These are phyloP conservation scores for Agrochola lychnidis DNA, from an alignment of 2,888 invertebrate species.

Conservation along the genomic window DNA sequence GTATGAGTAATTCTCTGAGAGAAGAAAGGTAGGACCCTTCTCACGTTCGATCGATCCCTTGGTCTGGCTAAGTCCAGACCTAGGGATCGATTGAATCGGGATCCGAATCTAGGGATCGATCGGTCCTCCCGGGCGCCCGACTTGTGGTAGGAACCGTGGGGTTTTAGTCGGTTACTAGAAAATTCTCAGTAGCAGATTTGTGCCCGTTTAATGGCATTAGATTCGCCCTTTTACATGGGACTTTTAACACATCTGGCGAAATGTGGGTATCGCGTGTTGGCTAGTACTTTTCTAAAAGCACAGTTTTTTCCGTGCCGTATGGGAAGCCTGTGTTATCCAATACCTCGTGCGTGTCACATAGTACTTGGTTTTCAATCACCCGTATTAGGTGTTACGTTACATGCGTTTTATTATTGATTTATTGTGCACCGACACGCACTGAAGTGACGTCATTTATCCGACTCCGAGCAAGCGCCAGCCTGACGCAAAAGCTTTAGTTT, in stretches of 20 bases:
- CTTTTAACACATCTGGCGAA: background rate
- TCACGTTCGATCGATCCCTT: too few species aligned
- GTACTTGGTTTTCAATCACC: slow-evolving; percentile 13
- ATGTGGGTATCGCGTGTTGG: slow-evolving; percentile 19
- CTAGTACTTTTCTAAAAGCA: background rate
- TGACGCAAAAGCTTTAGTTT: background rate
- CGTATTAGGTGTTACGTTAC: slow-evolving; percentile 19
- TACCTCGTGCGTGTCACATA: slow-evolving; percentile 28
- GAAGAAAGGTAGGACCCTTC: too few species aligned
- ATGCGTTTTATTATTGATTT: slow-evolving; percentile 12
- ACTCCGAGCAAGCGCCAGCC: background rate
- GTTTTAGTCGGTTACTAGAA: too few species aligned
- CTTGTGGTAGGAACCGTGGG: too few species aligned
- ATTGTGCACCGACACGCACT: slow-evolving; percentile 17
- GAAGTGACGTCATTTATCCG: slow-evolving; percentile 6
- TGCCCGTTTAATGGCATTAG: background rate
- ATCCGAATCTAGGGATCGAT: too few species aligned
- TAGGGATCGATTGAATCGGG: too few species aligned
- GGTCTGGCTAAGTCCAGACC: too few species aligned
- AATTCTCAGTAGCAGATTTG: background rate
- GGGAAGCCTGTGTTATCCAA: slow-evolving; percentile 36
- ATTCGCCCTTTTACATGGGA: background rate
- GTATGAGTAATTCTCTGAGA: too few species aligned
- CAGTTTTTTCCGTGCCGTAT: slow-evolving; percentile 21
- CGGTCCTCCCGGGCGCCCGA: too few species aligned